phyloP scores from a whole-genome alignment of 1,140 invertebrate species.

The Drosophila rufa region DNA sequence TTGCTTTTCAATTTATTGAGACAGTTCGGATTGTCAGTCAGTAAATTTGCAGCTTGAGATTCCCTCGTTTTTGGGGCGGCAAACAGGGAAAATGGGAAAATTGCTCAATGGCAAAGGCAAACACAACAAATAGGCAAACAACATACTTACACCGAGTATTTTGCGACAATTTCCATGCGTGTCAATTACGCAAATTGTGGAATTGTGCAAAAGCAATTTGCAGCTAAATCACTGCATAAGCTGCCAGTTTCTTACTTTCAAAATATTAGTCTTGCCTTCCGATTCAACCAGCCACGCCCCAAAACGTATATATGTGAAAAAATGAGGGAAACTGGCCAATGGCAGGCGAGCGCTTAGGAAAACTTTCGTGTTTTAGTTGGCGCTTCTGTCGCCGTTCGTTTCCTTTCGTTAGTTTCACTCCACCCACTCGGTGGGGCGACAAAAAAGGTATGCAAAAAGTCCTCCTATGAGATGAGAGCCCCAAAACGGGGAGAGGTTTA shows the following conservation, averaged over 20 bases:
- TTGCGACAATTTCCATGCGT: constrained; percentile 25
- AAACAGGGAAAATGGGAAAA: neutral
- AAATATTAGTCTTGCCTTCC: constrained; percentile 32
- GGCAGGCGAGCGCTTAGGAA: constrained; percentile 34
- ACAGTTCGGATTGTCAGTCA: constrained; percentile 28
- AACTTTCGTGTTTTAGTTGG: constrained; percentile 55
- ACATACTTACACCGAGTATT: constrained; percentile 13
- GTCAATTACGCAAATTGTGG: constrained; percentile 38
- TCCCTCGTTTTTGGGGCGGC: neutral
- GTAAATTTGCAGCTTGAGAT: constrained; percentile 33
- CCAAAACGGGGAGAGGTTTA: neutral
- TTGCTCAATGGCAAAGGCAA: constrained; percentile 2
- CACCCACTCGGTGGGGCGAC: constrained; percentile 15
- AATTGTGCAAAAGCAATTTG: constrained; percentile 41
- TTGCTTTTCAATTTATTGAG: constrained; percentile 42
- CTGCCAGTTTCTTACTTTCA: constrained; percentile 1
- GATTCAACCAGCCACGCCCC: constrained; percentile 10
- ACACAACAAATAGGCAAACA: constrained; percentile 29
- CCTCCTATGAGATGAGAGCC: constrained; percentile 9
- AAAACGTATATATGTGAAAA: too few relatives aligned
- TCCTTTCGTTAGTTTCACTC: constrained; percentile 59
- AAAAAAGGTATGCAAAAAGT: constrained; percentile 15
- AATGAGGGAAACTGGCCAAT: constrained; percentile 32
- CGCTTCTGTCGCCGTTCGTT: constrained; percentile 38
- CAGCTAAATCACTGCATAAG: constrained; percentile 12